A percentile compares a stretch with the other conserved stretches of the same genome.
Evolutionary conservation across 2,797 vertebrate genomes (phyloP).

Genomic region (Pseudochromis fuscus): DNA sequence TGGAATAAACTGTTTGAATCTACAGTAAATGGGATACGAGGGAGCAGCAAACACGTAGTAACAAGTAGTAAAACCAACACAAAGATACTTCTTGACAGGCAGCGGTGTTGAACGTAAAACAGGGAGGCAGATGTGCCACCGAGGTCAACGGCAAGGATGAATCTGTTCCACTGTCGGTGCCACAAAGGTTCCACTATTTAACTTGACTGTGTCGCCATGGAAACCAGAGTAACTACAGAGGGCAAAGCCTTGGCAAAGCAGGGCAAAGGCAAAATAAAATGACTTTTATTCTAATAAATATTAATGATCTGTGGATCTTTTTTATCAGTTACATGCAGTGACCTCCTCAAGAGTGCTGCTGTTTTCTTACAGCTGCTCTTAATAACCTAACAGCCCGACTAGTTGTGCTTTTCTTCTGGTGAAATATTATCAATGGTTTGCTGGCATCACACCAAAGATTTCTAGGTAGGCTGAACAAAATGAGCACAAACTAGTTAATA

Average conservation of each 20-base stretch:
- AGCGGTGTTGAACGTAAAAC: neutral
- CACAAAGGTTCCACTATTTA: no score
- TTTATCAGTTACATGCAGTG: neutral
- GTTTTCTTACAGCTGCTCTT: constrained; percentile 4
- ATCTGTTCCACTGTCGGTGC: no score
- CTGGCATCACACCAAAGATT: constrained; percentile 2
- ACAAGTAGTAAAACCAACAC: neutral
- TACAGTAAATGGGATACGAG: no score
- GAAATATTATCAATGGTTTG: neutral
- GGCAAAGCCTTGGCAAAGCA: no score
- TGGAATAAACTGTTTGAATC: no score
- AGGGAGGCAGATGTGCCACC: neutral
- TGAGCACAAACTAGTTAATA: no score
- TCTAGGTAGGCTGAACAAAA: neutral
- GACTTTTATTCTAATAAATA: no score
- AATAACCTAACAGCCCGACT: neutral
- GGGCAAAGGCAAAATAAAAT: no score
- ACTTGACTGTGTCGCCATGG: no score
- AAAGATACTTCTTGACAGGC: neutral
- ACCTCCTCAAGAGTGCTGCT: neutral
- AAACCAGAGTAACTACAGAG: no score
- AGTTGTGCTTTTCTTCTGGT: neutral
- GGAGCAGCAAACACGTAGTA: neutral
- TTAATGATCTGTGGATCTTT: neutral
- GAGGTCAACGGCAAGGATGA: neutral